Percentiles rank a stretch among this genome's conserved stretches.
Conservation (phyloP, 92 coral and sea anemone genomes). For the Isaurus tuberculatus region DNA sequence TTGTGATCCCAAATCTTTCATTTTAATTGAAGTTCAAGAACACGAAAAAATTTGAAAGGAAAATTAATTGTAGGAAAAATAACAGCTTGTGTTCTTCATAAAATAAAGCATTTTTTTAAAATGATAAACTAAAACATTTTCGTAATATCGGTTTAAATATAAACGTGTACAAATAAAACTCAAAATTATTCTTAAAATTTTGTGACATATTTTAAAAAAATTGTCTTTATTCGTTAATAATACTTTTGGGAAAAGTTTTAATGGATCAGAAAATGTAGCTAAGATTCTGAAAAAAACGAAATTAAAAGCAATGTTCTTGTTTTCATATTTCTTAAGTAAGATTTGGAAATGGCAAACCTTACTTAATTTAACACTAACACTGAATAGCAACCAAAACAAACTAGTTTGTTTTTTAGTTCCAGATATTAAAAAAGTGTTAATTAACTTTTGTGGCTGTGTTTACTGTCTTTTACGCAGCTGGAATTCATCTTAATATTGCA, state of each 20-base stretch:
- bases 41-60: background rate
- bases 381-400: slow-evolving; percentile 29
- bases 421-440: slow-evolving; percentile 47
- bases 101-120: background rate
- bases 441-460: slow-evolving; percentile 52
- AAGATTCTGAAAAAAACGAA: background rate
- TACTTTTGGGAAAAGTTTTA: background rate
- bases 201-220: background rate
- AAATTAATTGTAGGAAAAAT: background rate
- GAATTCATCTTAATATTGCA: slow-evolving; percentile 28
- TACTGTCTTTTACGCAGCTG: slow-evolving; percentile 31
- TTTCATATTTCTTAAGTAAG: background rate
- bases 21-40: too few species aligned
- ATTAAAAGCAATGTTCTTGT: background rate
- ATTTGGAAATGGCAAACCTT: slow-evolving; percentile 22
- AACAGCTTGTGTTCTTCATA: background rate
- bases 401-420: slow-evolving; percentile 1
- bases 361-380: slow-evolving; percentile 26
- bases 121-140: background rate
- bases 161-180: background rate
- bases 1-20: too few species aligned
- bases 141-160: background rate
- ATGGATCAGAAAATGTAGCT: background rate
- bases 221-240: background rate
- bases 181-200: background rate